A percentile compares a stretch with the other conserved stretches of the same genome.
phyloP scores from a whole-genome alignment of 1,140 invertebrate species.

The Dysdera silvatica region DNA sequence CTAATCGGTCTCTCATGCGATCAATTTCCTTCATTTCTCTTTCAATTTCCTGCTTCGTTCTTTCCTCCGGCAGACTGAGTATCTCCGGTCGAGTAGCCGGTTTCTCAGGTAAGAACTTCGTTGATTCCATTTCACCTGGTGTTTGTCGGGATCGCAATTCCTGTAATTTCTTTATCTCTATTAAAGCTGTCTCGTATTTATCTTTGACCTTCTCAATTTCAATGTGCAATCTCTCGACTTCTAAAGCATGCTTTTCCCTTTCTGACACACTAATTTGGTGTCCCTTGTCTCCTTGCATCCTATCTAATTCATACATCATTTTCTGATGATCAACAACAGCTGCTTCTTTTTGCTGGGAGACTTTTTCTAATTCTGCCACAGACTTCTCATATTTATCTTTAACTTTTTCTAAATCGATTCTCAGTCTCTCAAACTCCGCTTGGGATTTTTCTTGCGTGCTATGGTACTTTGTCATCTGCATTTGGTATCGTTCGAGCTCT shows the following conservation, averaged over 20 bases:
- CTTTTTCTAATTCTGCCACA: slow-evolving; percentile 63
- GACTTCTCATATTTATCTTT: slow-evolving; percentile 74
- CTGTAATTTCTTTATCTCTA: slow-evolving; percentile 30
- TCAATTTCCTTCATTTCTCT: slow-evolving; percentile 74
- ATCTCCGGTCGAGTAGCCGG: slow-evolving; percentile 65
- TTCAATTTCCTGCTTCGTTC: slow-evolving; percentile 70
- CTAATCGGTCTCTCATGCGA: slow-evolving; percentile 71
- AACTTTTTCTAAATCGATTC: slow-evolving; percentile 77
- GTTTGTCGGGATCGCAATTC: slow-evolving; percentile 29
- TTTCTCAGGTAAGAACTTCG: slow-evolving; percentile 57
- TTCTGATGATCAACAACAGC: slow-evolving; percentile 26
- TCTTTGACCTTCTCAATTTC: slow-evolving; percentile 60
- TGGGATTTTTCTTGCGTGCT: slow-evolving; percentile 70
- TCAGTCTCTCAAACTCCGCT: slow-evolving; percentile 64
- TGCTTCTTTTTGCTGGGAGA: slow-evolving; percentile 52
- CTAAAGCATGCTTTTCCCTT: slow-evolving; percentile 28
- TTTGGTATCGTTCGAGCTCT: slow-evolving; percentile 67
- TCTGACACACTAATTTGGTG: slow-evolving; percentile 39
- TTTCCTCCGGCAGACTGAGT: slow-evolving; percentile 62
- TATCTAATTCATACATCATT: slow-evolving; percentile 25
- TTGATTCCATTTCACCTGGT: slow-evolving; percentile 29
- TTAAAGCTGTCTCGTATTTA: slow-evolving; percentile 29
- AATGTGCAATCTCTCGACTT: slow-evolving; percentile 49
- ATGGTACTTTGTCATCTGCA: slow-evolving; percentile 64
- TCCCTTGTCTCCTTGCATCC: slow-evolving; percentile 27